A percentile compares a stretch with the other conserved stretches of the same genome.
Conservation (phyloP, 2,113 vertebrate genomes). For the Axis porcinus region DNA sequence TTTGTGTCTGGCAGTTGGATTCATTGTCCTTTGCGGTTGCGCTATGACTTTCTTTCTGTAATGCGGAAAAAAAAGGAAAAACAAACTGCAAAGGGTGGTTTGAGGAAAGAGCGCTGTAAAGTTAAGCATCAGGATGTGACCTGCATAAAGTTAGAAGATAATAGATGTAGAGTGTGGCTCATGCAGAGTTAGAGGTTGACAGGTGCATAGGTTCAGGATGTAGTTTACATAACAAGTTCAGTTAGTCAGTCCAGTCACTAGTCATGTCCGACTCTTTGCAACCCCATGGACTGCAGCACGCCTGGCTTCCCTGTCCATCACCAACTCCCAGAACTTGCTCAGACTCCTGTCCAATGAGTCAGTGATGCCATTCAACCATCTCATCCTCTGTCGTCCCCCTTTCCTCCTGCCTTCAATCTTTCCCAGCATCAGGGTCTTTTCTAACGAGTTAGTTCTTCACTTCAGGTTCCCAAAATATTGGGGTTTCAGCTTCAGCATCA, state of each 20-base stretch:
- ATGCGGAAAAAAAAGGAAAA: not conserved
- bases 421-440: not conserved
- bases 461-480: not conserved
- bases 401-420: not conserved
- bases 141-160: not conserved
- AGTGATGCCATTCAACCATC: not conserved
- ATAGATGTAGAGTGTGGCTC: not conserved
- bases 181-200: not conserved
- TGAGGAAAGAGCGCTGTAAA: not conserved
- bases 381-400: not conserved
- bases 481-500: not conserved
- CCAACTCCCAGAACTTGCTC: not conserved
- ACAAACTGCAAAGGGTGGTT: not conserved
- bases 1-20: not conserved
- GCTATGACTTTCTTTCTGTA: not conserved
- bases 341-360: not conserved
- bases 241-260: not conserved
- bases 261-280: accelerated
- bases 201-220: accelerated
- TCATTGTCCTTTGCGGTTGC: not conserved
- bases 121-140: not conserved
- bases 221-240: not conserved
- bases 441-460: not conserved
- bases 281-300: not conserved
- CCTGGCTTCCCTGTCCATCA: not conserved